Evolutionary conservation across 2,797 vertebrate species (phyloP).

Genomic region (Mallotus villosus): DNA sequence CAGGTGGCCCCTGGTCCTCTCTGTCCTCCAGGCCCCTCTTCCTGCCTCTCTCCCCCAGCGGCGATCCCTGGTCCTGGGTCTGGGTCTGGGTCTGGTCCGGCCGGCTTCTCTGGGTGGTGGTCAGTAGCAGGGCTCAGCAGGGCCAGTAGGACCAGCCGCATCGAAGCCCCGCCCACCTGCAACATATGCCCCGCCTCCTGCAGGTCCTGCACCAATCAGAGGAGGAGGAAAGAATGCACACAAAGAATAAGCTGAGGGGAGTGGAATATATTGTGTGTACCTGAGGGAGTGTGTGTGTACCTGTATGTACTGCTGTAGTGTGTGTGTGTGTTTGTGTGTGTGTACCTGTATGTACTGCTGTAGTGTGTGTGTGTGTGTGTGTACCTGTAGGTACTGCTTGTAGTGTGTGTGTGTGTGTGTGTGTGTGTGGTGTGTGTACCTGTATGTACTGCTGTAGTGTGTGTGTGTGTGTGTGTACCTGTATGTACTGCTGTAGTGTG

Average conservation of each 20-base stretch:
- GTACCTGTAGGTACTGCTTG: background rate
- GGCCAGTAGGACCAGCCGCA: slow-evolving; percentile 79
- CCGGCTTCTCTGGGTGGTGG: slow-evolving; percentile 34
- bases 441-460: background rate
- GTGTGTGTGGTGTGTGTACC: slow-evolving; percentile 2
- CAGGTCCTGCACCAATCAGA: slow-evolving; percentile 76
- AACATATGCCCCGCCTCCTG: slow-evolving; percentile 77
- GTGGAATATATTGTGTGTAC: too few species aligned
- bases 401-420: background rate
- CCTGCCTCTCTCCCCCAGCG: slow-evolving; percentile 13
- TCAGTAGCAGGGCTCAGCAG: slow-evolving; percentile 84
- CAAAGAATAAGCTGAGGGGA: background rate
- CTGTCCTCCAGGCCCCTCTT: background rate
- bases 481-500: background rate
- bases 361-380: background rate
- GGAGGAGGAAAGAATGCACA: background rate
- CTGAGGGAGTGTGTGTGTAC: background rate
- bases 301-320: background rate
- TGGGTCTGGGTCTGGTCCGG: slow-evolving; percentile 19
- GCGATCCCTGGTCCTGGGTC: slow-evolving; percentile 5
- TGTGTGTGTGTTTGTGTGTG: slow-evolving; percentile 11
- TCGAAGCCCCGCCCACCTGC: slow-evolving; percentile 75
- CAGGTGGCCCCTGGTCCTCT: slow-evolving; percentile 29
- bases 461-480: too few species aligned
- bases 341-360: too few species aligned